phyloP scores from a whole-genome alignment of 1,140 invertebrate species.

The Diprion similis region DNA sequence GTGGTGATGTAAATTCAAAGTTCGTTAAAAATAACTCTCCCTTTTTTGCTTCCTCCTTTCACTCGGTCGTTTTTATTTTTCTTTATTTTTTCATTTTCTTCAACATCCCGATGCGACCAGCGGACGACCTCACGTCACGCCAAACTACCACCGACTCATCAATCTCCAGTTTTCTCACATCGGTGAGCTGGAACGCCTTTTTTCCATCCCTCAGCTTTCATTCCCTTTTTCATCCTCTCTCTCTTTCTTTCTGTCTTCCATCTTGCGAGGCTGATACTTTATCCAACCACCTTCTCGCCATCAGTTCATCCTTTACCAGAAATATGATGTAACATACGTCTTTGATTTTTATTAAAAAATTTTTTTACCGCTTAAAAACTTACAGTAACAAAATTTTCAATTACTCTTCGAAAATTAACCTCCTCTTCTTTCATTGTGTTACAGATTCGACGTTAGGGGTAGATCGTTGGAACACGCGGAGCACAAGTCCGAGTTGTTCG shows the following conservation, averaged over 20 bases:
- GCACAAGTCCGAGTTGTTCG: constrained; percentile 83
- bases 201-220: neutral
- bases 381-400: too few species aligned
- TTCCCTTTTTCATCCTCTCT: constrained; percentile 21
- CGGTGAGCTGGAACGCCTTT: neutral
- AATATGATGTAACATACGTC: neutral
- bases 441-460: constrained; percentile 80
- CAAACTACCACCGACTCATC: constrained; percentile 32
- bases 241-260: constrained; percentile 25
- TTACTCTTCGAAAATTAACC: too few species aligned
- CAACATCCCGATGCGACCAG: constrained; percentile 22
- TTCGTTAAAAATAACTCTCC: too few species aligned
- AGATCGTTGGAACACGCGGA: constrained; percentile 72
- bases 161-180: constrained; percentile 26
- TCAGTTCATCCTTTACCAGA: too few species aligned
- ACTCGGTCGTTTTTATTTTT: neutral
- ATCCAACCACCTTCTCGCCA: constrained; percentile 15
- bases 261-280: constrained; percentile 32
- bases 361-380: constrained; percentile 14
- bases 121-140: constrained; percentile 23
- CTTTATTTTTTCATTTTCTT: constrained; percentile 8
- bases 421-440: constrained; percentile 47
- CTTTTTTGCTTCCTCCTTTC: neutral
- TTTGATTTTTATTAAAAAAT: constrained; percentile 21
- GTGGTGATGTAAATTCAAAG: too few species aligned